Evolutionary conservation across 2,797 vertebrate genomes (phyloP), one percentile per base, ranked within the genome.

Genomic region (Hemitrygon akajei): DNA sequence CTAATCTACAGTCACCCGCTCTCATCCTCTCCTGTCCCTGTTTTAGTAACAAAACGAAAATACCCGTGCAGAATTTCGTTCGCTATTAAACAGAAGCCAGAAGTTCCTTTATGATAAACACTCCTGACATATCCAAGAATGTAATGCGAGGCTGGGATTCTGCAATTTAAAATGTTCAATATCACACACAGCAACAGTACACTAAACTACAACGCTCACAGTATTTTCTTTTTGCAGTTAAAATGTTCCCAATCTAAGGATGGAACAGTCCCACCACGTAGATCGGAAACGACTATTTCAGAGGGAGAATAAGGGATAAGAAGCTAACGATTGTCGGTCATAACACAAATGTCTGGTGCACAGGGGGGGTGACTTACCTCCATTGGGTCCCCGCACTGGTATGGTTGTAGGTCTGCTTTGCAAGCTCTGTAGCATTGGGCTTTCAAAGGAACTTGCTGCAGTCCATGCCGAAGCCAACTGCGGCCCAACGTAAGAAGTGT

Each of bases 351-450:
- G 18, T 66, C 16, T 34, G 66, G 18, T 4, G 37, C 18, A 37
- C 18, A 20, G n/a, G 2, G 63, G 69, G 86, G 25, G 22, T 58
- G 71, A 93, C 95, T 96, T 97, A 99, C 98, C 98, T 97, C 98
- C 97, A 94, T 97, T 97, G 94, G 98, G 98, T 71, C 98, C 98
- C 75, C 98, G 97, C 40, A 99, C 96, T 9, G 97, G 97, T 94
- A 99, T 95, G 37, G 98, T 97, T 56, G 97, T 96, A 0, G 97
- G 97, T 93, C 98, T 97, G 95, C 97, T 97, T 95, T 98, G 98
- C 94, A 99, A 95, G 75, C 98, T 98, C 96, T 99, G 98, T 95
- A 99, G 97, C 98, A 99, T 98, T 92, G 98, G 98, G 96, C 98
- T 98, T 94, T 99, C 99, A 95, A 99, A 99, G 79, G 97, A 97